A percentile compares a stretch with the other conserved stretches of the same genome.
phyloP scores from a whole-genome alignment of 2,888 invertebrate species.

The Pherbina coryleti region DNA sequence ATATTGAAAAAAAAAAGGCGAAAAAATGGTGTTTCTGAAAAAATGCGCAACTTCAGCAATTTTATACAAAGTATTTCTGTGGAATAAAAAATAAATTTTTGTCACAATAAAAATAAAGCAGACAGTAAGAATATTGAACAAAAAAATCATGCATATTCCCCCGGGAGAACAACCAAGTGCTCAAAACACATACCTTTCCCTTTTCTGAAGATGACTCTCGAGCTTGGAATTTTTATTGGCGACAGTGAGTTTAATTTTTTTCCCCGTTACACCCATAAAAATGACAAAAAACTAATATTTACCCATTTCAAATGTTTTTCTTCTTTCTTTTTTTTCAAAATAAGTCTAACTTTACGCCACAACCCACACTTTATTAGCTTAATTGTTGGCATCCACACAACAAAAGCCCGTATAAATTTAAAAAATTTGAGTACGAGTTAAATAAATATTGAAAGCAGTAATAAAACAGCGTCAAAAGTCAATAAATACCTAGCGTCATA shows the following conservation, averaged over 20 bases:
- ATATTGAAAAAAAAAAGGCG: not conserved
- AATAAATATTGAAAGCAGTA: not conserved
- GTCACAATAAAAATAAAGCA: too few relatives aligned
- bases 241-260: not conserved
- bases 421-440: not conserved
- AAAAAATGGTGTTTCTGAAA: not conserved
- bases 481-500: not conserved
- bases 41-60: not conserved
- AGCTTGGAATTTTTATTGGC: not conserved
- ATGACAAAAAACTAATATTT: not conserved
- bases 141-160: not conserved
- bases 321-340: not conserved
- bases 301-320: not conserved
- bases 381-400: not conserved
- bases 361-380: not conserved
- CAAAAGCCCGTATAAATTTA: constrained; percentile 8
- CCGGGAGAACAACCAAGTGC: too few relatives aligned
- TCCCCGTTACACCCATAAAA: not conserved
- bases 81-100: not conserved
- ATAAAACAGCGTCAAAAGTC: not conserved
- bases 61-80: not conserved
- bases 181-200: too few relatives aligned
- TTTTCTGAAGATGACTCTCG: not conserved
- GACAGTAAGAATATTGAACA: not conserved
- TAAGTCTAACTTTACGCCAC: not conserved